Percentiles rank a stretch among this genome's conserved stretches.
phyloP scores from a whole-genome alignment of 2,113 vertebrate species.

The Sinosuthora webbiana region DNA sequence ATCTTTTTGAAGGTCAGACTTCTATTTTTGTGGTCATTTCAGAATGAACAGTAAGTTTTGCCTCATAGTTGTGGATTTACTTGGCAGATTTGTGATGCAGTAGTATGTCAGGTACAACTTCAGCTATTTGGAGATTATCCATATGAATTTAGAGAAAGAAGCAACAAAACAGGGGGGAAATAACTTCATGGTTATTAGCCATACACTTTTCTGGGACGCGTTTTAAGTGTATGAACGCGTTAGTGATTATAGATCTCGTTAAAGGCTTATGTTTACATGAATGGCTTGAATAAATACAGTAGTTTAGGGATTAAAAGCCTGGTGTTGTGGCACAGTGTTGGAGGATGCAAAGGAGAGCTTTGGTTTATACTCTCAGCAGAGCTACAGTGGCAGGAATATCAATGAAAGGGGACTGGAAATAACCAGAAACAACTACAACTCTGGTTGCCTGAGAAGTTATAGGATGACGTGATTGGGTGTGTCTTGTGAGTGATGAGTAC shows the following conservation, averaged over 20 bases:
- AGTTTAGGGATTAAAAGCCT: background rate
- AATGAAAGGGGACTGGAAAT: background rate
- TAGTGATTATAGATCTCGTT: background rate
- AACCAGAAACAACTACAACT: background rate
- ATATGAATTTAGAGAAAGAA: background rate
- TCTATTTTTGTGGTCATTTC: background rate
- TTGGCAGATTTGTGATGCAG: background rate
- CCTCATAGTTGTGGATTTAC: background rate
- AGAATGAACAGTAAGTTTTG: background rate
- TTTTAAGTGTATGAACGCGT: background rate
- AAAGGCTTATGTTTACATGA: background rate
- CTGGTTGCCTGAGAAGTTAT: background rate
- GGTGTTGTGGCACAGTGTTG: background rate
- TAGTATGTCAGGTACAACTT: background rate
- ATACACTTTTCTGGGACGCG: accelerated
- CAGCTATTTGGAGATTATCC: background rate
- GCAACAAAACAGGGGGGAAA: background rate
- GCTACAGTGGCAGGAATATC: background rate
- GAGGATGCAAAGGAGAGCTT: background rate
- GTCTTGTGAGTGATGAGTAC: background rate
- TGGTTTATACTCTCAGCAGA: background rate
- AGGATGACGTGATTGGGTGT: background rate
- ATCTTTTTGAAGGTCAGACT: background rate
- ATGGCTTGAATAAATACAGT: background rate
- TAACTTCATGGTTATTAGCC: background rate